These are phyloP conservation scores for Parnassius mnemosyne DNA, from an alignment of 2,888 invertebrate species.

Conservation along the genomic window DNA sequence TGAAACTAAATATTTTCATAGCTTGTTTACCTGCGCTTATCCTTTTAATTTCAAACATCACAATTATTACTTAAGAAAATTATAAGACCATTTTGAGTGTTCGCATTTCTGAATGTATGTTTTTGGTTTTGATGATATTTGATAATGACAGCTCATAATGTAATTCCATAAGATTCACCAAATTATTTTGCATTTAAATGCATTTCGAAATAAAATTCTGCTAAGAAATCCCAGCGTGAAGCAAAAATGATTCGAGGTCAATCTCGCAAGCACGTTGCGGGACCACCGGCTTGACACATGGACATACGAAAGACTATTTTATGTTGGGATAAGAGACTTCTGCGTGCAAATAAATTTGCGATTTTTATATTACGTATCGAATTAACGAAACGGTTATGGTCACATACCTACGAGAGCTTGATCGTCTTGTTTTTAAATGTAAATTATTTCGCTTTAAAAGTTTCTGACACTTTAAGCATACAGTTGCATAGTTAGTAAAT, in stretches of 20 bases:
- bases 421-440: constrained; percentile 40
- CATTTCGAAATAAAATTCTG: constrained; percentile 54
- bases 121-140: constrained; percentile 15
- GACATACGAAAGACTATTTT: constrained; percentile 61
- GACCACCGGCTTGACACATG: constrained; percentile 65
- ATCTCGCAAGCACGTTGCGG: constrained; percentile 53
- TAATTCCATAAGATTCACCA: constrained; percentile 28
- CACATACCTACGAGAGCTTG: constrained; percentile 41
- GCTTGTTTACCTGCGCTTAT: not conserved
- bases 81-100: not conserved
- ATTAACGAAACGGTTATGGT: constrained; percentile 51
- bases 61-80: not conserved
- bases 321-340: constrained; percentile 54
- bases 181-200: constrained; percentile 64
- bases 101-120: not conserved
- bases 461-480: constrained; percentile 2
- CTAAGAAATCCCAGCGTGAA: constrained; percentile 63
- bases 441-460: constrained; percentile 35
- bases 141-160: constrained; percentile 17
- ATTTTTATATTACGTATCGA: constrained; percentile 67
- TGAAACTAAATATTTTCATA: constrained; percentile 8
- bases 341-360: constrained; percentile 62
- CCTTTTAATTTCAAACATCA: not conserved
- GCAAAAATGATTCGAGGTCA: constrained; percentile 52
- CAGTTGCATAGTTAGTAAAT: constrained; percentile 15